These are phyloP conservation scores for Zoroaster sp. DNA, from an alignment of 53 echinoderm and acorn worm species.

Conservation along the genomic window DNA sequence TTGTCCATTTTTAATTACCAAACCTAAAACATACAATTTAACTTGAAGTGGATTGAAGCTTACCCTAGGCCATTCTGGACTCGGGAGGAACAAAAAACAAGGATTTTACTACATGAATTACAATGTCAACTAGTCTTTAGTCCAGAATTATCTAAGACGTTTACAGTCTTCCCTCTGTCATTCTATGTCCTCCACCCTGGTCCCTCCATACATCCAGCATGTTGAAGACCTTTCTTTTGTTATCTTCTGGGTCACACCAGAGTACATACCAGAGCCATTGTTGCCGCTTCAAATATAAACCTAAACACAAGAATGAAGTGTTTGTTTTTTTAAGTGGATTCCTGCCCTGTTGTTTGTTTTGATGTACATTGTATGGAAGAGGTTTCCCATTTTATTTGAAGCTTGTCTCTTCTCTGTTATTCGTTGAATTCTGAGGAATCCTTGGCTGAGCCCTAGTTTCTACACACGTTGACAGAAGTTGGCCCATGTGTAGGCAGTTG, in stretches of 20 bases:
- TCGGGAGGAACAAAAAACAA: too few species aligned
- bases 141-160: not conserved
- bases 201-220: too few species aligned
- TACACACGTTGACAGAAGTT: too few species aligned
- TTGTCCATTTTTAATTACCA: too few species aligned
- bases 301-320: not conserved
- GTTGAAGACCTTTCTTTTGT: not conserved
- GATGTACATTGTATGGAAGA: not conserved
- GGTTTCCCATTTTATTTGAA: not conserved
- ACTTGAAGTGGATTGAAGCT: too few species aligned
- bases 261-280: not conserved
- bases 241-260: not conserved
- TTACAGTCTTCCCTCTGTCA: not conserved
- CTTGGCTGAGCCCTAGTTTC: too few species aligned
- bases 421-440: too few species aligned
- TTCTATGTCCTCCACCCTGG: not conserved
- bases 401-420: not conserved
- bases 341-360: slow-evolving; percentile 8
- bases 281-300: not conserved
- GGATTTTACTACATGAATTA: too few species aligned
- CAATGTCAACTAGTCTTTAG: too few species aligned
- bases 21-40: too few species aligned
- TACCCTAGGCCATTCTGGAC: too few species aligned
- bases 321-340: slow-evolving; percentile 5
- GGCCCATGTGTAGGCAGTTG: too few species aligned